Conservation (phyloP, 35 echinoderm and acorn worm species). For the Lytechinus variegatus region DNA sequence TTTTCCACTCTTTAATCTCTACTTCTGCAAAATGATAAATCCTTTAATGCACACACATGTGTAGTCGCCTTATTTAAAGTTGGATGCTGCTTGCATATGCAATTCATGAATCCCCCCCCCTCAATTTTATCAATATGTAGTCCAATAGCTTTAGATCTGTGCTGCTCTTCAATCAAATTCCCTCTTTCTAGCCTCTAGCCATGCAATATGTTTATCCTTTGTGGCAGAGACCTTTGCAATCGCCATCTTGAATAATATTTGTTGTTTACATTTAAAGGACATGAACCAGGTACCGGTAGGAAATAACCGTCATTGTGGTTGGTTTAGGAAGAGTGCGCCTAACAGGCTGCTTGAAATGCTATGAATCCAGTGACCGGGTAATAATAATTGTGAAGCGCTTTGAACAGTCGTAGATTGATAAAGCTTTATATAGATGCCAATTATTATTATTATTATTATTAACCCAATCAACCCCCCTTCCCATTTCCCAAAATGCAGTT, state of each 20-base stretch:
- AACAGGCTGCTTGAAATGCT: too few species aligned
- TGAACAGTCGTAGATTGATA: too few species aligned
- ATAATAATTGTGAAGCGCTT: too few species aligned
- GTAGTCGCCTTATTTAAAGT: slow-evolving; percentile 88
- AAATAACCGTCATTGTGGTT: too few species aligned
- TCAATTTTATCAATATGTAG: not conserved
- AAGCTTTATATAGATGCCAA: too few species aligned
- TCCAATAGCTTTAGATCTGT: slow-evolving; percentile 64
- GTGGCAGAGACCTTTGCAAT: slow-evolving; percentile 66
- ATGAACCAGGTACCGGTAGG: too few species aligned
- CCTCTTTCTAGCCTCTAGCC: slow-evolving; percentile 62
- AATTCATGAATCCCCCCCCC: too few species aligned
- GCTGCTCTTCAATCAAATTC: slow-evolving; percentile 64
- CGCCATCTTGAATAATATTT: slow-evolving; percentile 90
- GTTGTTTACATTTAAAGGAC: not conserved
- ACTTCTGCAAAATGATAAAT: slow-evolving; percentile 71
- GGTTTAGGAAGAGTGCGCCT: too few species aligned
- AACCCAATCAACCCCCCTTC: too few species aligned
- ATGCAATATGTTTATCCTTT: slow-evolving; percentile 84
- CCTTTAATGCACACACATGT: slow-evolving; percentile 72
- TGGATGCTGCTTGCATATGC: slow-evolving; percentile 48
- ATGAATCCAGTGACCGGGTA: too few species aligned
- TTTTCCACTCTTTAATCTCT: slow-evolving; percentile 7
- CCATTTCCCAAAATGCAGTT: not conserved
- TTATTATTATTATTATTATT: too few species aligned